Conservation (phyloP, 2,797 vertebrate genomes). For the Ctenopoma kingsleyae region DNA sequence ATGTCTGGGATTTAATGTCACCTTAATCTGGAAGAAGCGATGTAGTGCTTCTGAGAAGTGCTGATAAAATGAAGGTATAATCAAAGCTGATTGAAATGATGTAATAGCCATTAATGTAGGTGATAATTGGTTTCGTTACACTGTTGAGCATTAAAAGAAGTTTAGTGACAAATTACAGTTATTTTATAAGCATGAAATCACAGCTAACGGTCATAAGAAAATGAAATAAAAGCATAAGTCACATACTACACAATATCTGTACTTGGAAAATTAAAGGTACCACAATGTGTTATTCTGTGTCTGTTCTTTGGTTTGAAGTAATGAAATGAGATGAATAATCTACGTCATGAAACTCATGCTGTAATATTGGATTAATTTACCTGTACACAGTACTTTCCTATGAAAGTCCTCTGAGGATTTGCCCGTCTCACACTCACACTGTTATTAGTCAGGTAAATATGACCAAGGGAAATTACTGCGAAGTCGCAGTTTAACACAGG, state of each 20-base stretch:
- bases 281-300: background rate
- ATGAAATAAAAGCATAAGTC: background rate
- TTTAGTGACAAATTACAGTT: background rate
- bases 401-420: slow-evolving; percentile 25
- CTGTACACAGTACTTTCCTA: slow-evolving; percentile 12
- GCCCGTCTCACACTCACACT: slow-evolving; percentile 28
- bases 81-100: slow-evolving; percentile 70
- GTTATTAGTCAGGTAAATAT: slow-evolving; percentile 39
- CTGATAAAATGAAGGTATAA: slow-evolving; percentile 56
- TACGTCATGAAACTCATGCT: slow-evolving; percentile 20
- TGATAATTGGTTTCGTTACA: slow-evolving; percentile 62
- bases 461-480: slow-evolving; percentile 40
- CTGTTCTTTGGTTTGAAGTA: background rate
- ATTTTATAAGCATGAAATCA: slow-evolving; percentile 2
- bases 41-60: slow-evolving; percentile 32
- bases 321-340: slow-evolving; percentile 10
- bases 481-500: slow-evolving; percentile 22
- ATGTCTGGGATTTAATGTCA: slow-evolving; percentile 26
- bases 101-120: slow-evolving; percentile 47
- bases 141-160: slow-evolving; percentile 53
- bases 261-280: background rate
- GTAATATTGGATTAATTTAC: slow-evolving; percentile 28
- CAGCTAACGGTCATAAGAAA: slow-evolving; percentile 1
- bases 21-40: slow-evolving; percentile 22
- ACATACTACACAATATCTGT: background rate